phyloP scores from a whole-genome alignment of 1,140 invertebrate species.

The Chlorops oryzae region DNA sequence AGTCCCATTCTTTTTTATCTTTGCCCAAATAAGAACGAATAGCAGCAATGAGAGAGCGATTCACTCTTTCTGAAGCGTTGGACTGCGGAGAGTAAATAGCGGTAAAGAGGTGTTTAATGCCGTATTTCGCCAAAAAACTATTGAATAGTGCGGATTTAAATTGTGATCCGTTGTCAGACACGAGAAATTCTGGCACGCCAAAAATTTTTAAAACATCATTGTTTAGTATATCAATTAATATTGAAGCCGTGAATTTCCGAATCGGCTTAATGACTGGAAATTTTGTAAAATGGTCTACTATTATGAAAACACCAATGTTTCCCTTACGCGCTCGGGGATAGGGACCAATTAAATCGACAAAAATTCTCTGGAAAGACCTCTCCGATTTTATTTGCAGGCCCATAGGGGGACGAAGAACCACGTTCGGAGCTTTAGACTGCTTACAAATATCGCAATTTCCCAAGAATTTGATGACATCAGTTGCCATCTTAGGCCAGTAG shows the following conservation, averaged over 20 bases:
- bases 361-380: constrained; percentile 10
- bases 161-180: constrained; percentile 12
- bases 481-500: too few relatives aligned
- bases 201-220: constrained; percentile 6
- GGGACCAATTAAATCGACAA: constrained; percentile 13
- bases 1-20: constrained; percentile 10
- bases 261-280: constrained; percentile 2
- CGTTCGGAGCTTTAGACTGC: not conserved
- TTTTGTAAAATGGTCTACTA: constrained; percentile 6
- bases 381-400: constrained; percentile 1
- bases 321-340: constrained; percentile 13
- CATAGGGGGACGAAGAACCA: not conserved
- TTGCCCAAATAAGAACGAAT: not conserved
- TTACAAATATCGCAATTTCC: too few relatives aligned
- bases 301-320: constrained; percentile 7
- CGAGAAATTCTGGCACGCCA: constrained; percentile 10
- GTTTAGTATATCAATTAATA: not conserved
- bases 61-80: not conserved
- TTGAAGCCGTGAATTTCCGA: not conserved
- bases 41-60: not conserved
- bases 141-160: constrained; percentile 4
- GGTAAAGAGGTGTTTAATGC: constrained; percentile 5
- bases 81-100: constrained; percentile 4
- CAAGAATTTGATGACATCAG: too few relatives aligned
- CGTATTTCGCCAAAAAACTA: not conserved